Conservation (phyloP, 2,888 invertebrate genomes). For the Rhodophaea formosa region DNA sequence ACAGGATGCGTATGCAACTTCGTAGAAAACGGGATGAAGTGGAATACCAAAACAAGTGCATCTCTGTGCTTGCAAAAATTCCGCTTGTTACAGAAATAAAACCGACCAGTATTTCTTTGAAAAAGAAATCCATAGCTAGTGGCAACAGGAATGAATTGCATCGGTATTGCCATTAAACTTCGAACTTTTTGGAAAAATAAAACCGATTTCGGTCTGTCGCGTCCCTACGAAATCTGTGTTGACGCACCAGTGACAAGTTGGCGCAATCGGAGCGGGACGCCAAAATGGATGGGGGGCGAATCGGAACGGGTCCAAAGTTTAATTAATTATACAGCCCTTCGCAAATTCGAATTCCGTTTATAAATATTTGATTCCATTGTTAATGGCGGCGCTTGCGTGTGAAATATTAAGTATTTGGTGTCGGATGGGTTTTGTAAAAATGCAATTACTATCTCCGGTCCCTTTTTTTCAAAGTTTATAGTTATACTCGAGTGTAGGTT, state of each 20-base stretch:
- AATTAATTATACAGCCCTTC: constrained; percentile 15
- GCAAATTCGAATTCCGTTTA: constrained; percentile 5
- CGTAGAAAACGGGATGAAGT: no score
- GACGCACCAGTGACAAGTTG: constrained; percentile 10
- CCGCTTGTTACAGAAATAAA: no score
- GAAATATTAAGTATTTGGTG: neutral
- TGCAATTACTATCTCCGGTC: neutral
- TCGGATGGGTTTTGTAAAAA: neutral
- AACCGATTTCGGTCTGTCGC: neutral
- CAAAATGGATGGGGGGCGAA: constrained; percentile 6
- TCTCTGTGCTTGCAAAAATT: no score
- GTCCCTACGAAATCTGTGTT: constrained; percentile 7
- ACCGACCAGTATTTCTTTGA: no score
- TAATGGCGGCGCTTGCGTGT: neutral
- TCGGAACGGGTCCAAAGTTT: constrained; percentile 8
- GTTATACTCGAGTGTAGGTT: neutral
- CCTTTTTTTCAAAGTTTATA: neutral
- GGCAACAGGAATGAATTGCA: no score
- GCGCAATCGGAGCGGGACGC: constrained; percentile 6
- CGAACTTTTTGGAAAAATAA: neutral
- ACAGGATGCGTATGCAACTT: no score
- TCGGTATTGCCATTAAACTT: neutral
- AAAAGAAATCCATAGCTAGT: no score
- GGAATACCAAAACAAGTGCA: no score
- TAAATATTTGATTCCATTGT: constrained; percentile 9